Evolutionary conservation across 2,113 vertebrate species (phyloP).

Genomic region (Phaetusa simplex): DNA sequence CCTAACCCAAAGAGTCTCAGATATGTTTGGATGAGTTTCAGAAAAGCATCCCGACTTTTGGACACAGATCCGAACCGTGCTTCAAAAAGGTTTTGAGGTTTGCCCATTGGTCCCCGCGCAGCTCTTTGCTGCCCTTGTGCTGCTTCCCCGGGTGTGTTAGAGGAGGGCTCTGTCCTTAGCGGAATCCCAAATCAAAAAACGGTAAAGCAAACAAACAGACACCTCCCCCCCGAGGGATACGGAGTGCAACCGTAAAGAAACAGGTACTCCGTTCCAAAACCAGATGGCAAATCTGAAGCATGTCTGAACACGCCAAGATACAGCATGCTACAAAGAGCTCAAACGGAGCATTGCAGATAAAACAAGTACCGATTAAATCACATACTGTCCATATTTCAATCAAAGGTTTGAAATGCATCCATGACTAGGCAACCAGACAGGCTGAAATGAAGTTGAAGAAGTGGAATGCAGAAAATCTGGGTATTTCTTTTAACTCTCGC

Average conservation of each 20-base stretch:
- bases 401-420: not conserved
- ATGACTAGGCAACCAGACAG: not conserved
- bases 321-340: not conserved
- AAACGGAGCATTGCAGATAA: slow-evolving; percentile 12
- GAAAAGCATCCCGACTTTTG: slow-evolving; percentile 8
- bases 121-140: slow-evolving; percentile 26
- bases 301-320: not conserved
- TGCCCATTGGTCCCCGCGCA: not conserved
- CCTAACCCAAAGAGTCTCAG: slow-evolving; percentile 10
- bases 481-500: not conserved
- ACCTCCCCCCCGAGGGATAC: not conserved
- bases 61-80: not conserved
- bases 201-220: slow-evolving; percentile 10
- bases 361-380: not conserved
- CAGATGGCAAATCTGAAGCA: not conserved
- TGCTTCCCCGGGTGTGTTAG: not conserved
- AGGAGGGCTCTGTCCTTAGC: not conserved
- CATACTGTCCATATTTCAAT: not conserved
- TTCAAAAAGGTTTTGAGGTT: not conserved
- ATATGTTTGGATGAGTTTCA: slow-evolving; percentile 25
- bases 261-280: not conserved
- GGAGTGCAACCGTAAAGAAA: not conserved
- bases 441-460: not conserved
- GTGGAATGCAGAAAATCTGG: not conserved
- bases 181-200: not conserved